Evolutionary conservation across 2,797 vertebrate genomes (phyloP), one percentile per base, ranked within the genome.

Genomic region (Gephyroberyx darwinii): DNA sequence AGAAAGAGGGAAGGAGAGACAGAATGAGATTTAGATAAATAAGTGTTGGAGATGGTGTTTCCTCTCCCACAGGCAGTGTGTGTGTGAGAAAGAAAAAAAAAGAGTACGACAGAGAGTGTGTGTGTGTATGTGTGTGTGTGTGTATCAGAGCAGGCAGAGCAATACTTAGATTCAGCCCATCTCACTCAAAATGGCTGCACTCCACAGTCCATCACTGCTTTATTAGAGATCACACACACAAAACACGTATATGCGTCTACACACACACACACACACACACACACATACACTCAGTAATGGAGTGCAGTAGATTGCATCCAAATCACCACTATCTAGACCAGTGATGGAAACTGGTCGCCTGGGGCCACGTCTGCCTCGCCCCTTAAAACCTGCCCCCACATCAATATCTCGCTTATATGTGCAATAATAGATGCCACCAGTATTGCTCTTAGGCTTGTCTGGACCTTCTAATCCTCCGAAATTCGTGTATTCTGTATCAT

Each of bases 1-100:
- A 77, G 67, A 82, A 43, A 63, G 60, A 60, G 35, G 65, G 67
- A 78, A 82, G 14, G n/a, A 7, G 84, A 74, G 69, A 79, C 47
- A 67, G 74, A 87, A 89, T 83, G 72, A 86, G 81, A 85, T 88
- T 80, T 84, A 87, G 81, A 87, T 89, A 78, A 87, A 88, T 85
- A 84, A 78, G 77, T 63, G 8, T 81, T 89, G 88, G 62, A 67
- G 78, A 82, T 75, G 57, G 85, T 84, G 81, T 60, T 77, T 82
- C 64, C 68, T 74, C 69, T 78, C 66, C 77, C 60, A 51, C 62
- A 54, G 65, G 75, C 47, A 9, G 17, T 65, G 71, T 65, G 56
- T 30, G 47, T 65, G 56, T 30, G 47, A 52, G 71, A 54, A 30
- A 56, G 65, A 47, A 68, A 81, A 76, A 70, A 77, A 56, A 7